phyloP scores from a whole-genome alignment of 1,140 invertebrate species.

The Pachyrhynchus sulphureomaculatus region DNA sequence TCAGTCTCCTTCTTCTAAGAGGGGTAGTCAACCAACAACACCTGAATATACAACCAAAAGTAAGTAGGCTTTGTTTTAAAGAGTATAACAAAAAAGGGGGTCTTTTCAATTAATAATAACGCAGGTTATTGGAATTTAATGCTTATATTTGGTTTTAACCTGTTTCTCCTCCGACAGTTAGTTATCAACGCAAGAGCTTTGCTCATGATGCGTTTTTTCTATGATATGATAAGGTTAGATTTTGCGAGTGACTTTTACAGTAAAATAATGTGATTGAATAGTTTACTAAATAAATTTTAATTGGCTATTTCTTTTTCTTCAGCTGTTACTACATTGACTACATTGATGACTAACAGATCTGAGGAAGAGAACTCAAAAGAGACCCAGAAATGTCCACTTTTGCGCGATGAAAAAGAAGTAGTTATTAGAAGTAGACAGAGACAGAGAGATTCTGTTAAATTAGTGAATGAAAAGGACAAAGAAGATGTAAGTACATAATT shows the following conservation, averaged over 20 bases:
- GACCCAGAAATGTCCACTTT: constrained; percentile 52
- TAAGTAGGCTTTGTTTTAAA: constrained; percentile 12
- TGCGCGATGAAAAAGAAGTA: constrained; percentile 47
- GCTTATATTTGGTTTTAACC: too few species aligned
- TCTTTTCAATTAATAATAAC: too few species aligned
- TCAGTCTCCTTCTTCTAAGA: constrained; percentile 48
- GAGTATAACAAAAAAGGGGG: too few species aligned
- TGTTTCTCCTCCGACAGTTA: too few species aligned
- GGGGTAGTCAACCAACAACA: constrained; percentile 46
- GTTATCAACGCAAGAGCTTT: too few species aligned
- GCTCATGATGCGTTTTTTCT: too few species aligned
- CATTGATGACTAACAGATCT: constrained; percentile 57
- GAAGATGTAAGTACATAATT: constrained; percentile 56
- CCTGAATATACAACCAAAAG: constrained; percentile 51
- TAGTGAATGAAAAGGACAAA: constrained; percentile 60
- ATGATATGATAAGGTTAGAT: too few species aligned
- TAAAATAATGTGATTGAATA: too few species aligned
- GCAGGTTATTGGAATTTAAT: too few species aligned
- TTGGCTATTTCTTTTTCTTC: constrained; percentile 57
- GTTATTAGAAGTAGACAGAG: constrained; percentile 49
- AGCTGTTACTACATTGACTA: constrained; percentile 69
- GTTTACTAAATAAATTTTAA: not conserved
- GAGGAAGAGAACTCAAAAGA: constrained; percentile 59
- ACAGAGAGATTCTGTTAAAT: constrained; percentile 55
- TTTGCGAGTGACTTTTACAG: too few species aligned